Evolutionary conservation across 2,113 vertebrate species (phyloP).

Genomic region (Pagrus major): DNA sequence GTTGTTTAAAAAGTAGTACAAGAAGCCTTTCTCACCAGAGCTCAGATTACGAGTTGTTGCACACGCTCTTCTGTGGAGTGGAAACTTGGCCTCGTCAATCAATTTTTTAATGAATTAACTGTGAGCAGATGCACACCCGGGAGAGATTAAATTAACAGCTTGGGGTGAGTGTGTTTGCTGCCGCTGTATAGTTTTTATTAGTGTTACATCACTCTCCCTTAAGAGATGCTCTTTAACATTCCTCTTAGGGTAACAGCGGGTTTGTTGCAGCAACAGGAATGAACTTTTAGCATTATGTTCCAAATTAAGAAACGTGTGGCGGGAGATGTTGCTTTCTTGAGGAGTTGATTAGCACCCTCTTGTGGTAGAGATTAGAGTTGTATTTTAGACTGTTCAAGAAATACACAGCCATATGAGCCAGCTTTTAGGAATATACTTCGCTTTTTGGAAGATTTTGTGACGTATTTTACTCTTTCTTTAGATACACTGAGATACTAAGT

Average conservation of each 20-base stretch:
- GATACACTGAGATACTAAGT: background rate
- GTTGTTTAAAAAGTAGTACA: background rate
- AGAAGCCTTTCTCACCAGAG: slow-evolving; percentile 20
- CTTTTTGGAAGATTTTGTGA: background rate
- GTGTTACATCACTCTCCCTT: slow-evolving; percentile 46
- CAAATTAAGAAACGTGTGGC: background rate
- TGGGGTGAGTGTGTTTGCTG: slow-evolving; percentile 41
- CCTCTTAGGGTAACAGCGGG: slow-evolving; percentile 15
- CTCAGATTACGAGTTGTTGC: slow-evolving; percentile 29
- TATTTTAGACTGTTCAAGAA: background rate
- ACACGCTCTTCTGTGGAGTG: slow-evolving; percentile 44
- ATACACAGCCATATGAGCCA: background rate
- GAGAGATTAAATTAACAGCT: slow-evolving; percentile 50
- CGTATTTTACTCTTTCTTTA: background rate
- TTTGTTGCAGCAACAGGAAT: slow-evolving; percentile 31
- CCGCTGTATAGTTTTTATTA: slow-evolving; percentile 45
- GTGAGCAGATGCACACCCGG: slow-evolving; percentile 66
- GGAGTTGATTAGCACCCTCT: slow-evolving; percentile 56
- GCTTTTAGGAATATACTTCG: background rate
- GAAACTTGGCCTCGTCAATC: slow-evolving; percentile 72
- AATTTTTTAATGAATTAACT: slow-evolving; percentile 68
- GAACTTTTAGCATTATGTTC: slow-evolving; percentile 27
- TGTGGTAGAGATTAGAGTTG: slow-evolving; percentile 51
- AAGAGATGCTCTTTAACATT: slow-evolving; percentile 45
- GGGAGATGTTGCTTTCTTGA: background rate